Evolutionary conservation across 1,140 invertebrate species (phyloP), one percentile per base, ranked within the genome.

Genomic region (Trachymyrmex cornetzi): DNA sequence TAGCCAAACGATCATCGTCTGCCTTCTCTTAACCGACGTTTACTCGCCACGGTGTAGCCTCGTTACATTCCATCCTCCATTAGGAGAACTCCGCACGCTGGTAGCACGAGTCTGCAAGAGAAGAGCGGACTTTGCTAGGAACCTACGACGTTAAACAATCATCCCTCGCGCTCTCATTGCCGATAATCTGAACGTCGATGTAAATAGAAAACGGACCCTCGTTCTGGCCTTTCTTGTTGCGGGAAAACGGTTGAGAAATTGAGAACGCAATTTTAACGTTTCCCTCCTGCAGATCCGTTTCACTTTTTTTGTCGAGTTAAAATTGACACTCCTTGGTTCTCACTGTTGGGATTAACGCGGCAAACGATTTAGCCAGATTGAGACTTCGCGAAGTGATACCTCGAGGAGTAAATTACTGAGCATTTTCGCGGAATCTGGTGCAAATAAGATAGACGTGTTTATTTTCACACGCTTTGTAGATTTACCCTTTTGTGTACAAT

Each of bases 61-160:
- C 77, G 88, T 81, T 87, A 88, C 92, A 92, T 94, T 94, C 93
- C 92, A 92, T 80, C 87, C 72, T 94, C 93, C 90, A 93, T 94
- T 94, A 94, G 92, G 57, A 90, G 27, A 27, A 53, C 66, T 53
- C 66, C 30, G 64, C 59, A 30, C 44, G 44, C 30, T 79, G 77
- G 48, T 79, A 89, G 82, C 87, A 86, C 88, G 88, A 89, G 82
- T 59, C 59, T 55, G 27, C 48, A n/a, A 30, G 4, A 50, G 50
- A 12, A 44, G 9, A 69, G 12, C 30, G 24, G n/a, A 24, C 44
- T 14, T 34, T 7, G 57, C n/a, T 27, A 57, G 50, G n/a, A 75
- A 72, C 48, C 34, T 50, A 53, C 69, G 67, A 80, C 7, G 81
- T 71, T 89, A 89, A 89, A 89, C 88, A 89, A 89, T 89, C 82